These are phyloP conservation scores for Leptestheria dahalacensis DNA, from an alignment of 1,140 invertebrate species.

Conservation along the genomic window DNA sequence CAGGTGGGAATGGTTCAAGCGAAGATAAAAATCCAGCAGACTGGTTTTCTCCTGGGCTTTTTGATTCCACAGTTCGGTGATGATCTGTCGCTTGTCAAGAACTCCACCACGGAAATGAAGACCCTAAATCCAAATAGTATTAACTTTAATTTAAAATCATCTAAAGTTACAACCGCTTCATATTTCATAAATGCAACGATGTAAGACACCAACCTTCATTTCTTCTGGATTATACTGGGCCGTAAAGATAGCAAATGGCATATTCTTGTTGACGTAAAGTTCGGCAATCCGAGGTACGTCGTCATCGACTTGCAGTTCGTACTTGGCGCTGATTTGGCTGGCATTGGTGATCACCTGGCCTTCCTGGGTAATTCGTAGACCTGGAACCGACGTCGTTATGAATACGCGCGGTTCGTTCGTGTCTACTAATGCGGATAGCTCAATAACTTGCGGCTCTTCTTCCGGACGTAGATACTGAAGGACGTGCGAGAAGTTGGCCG, in stretches of 20 bases:
- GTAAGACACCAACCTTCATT: not conserved
- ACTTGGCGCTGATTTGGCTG: not conserved
- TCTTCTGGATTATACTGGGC: slow-evolving; percentile 7
- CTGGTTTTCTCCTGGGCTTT: not conserved
- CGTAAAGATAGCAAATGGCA: not conserved
- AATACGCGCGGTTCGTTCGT: not conserved
- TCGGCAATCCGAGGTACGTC: not conserved
- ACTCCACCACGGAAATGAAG: slow-evolving; percentile 7
- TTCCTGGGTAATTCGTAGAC: not conserved
- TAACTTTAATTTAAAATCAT: not conserved
- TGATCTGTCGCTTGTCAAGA: slow-evolving; percentile 2
- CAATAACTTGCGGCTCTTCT: not conserved
- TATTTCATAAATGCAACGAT: not conserved
- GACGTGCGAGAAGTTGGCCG: not conserved
- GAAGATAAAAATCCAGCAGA: slow-evolving; percentile 44
- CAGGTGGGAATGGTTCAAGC: slow-evolving; percentile 66
- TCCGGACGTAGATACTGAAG: not conserved
- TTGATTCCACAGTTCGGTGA: not conserved
- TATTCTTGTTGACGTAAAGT: not conserved
- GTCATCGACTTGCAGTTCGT: slow-evolving; percentile 7
- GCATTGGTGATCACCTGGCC: not conserved
- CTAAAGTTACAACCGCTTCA: not conserved
- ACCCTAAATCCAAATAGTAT: not conserved
- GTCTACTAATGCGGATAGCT: not conserved
- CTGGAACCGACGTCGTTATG: not conserved